phyloP scores from a whole-genome alignment of 2,888 invertebrate species.

The Thecocarcelia acutangulata region DNA sequence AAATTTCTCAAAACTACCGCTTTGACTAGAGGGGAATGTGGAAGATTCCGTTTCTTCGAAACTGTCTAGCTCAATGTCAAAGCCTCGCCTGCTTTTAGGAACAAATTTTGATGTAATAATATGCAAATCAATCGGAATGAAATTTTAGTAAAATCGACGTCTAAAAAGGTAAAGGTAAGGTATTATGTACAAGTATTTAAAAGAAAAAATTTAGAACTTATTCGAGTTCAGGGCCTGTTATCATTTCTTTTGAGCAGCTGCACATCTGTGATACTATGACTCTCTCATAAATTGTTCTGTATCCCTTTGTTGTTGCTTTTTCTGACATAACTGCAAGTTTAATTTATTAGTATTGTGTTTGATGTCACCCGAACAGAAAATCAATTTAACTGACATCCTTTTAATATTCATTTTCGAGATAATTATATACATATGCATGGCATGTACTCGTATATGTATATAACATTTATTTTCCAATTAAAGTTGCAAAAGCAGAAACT shows the following conservation, averaged over 20 bases:
- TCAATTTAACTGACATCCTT: constrained; percentile 63
- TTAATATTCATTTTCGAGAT: constrained; percentile 41
- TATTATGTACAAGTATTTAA: too few relatives aligned
- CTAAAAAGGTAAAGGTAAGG: too few relatives aligned
- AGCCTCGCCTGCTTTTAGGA: too few relatives aligned
- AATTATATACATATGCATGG: neutral
- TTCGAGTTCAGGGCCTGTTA: neutral
- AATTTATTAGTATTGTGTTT: constrained; percentile 58
- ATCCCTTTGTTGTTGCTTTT: constrained; percentile 7
- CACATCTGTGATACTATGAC: neutral
- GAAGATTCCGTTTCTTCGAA: too few relatives aligned
- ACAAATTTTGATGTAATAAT: too few relatives aligned
- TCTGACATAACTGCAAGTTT: constrained; percentile 11
- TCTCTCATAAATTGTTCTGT: constrained; percentile 9
- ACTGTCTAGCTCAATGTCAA: too few relatives aligned
- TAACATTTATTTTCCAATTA: constrained; percentile 4
- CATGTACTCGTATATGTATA: neutral
- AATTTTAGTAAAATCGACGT: too few relatives aligned
- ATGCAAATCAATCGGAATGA: too few relatives aligned
- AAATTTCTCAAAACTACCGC: too few relatives aligned
- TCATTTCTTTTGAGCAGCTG: neutral
- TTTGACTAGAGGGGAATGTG: too few relatives aligned
- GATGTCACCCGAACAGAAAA: constrained; percentile 58
- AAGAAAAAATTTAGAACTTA: too few relatives aligned
- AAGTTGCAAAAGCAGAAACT: too few relatives aligned